phyloP scores from a whole-genome alignment of 2,797 vertebrate species.

The Naso thynnoides region DNA sequence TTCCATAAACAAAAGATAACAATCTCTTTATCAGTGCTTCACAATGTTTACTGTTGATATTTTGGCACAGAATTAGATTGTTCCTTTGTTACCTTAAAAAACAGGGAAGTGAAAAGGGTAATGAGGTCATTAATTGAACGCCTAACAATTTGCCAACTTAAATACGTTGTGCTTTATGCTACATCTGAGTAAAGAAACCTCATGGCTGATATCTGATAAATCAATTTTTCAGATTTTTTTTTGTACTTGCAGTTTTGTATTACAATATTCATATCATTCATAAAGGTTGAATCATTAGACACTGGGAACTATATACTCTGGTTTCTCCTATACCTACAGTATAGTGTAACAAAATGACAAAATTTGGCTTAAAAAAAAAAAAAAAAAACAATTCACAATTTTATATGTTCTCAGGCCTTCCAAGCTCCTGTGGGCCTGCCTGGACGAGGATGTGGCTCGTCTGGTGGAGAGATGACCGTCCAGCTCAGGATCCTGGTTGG shows the following conservation, averaged over 20 bases:
- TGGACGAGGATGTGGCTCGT: too few relatives aligned
- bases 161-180: neutral
- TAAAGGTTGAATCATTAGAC: neutral
- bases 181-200: neutral
- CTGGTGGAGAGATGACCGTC: too few relatives aligned
- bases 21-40: conserved; percentile 40
- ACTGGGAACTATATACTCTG: neutral
- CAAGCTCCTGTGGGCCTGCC: too few relatives aligned
- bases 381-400: neutral
- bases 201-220: neutral
- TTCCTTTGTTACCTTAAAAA: neutral
- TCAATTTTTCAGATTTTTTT: neutral
- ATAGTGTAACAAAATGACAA: neutral
- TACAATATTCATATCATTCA: neutral
- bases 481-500: too few relatives aligned
- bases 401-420: neutral
- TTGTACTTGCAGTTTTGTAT: neutral
- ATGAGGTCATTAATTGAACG: conserved; percentile 19
- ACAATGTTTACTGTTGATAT: conserved; percentile 23
- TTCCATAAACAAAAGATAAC: conserved; percentile 26
- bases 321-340: neutral
- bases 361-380: neutral
- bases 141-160: conserved; percentile 6
- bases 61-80: conserved; percentile 1
- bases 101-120: neutral